Evolutionary conservation across 2,797 vertebrate genomes (phyloP), one percentile per base, ranked within the genome.

Genomic region (Chromis chromis): DNA sequence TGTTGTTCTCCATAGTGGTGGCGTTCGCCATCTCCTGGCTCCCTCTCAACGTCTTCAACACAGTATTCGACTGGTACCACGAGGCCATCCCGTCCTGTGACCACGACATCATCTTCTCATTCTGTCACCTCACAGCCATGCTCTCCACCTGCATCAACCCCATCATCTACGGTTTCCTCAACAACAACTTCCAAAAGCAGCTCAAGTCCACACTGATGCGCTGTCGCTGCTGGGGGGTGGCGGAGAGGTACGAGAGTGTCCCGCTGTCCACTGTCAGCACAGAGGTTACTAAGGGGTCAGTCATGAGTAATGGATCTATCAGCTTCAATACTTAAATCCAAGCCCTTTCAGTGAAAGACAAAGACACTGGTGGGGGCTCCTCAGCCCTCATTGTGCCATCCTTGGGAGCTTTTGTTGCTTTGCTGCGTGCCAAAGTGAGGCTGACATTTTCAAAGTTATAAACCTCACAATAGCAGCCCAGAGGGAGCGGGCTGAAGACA

Each of bases 141-240:
- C 90, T 92, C 1, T 96, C 96, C 69, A 95, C 95, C 5, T 96
- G 96, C 24, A 81, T 96, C 85, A 96, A 96, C 80, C 96, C 96
- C n/a, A 78, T 96, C 84, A 95, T 96, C 84, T 96, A 96, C 1
- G 96, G 96, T 25, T 96, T 96, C 88, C 95, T 96, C 77, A 96
- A 96, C 91, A 95, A 89, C 91, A 96, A 96, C 76, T 96, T 96
- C 91, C 95, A 96, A 86, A 96, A 95, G 71, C 95, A 96, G 83
- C 92, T 96, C 25, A 95, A 94, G 85, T 84, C 92, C 13, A 91
- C 95, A 5, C 75, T 96, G 40, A 65, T 94, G 64, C 94, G 93
- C 48, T 96, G 95, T 64, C 94, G 93, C 74, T 96, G 96, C 76
- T 94, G 93, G 85, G 92, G 82, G 12, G 84, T 90, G 14, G 80